Base-by-base conservation (phyloP, 2,888 invertebrate genomes). In the Leucozona laternaria region DNA sequence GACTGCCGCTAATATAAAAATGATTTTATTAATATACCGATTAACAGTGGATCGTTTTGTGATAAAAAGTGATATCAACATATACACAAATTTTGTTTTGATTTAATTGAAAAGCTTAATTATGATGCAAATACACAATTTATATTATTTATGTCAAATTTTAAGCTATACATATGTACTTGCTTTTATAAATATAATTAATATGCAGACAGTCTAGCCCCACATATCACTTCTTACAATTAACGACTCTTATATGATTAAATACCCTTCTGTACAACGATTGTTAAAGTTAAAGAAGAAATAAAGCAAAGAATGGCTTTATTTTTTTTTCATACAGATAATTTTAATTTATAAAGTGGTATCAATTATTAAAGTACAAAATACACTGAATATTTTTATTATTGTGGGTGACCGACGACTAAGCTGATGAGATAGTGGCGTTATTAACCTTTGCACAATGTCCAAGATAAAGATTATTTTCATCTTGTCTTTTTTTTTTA, bases 341-440 rank as follows among this genome's bases (percentile, higher is more conserved):
- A 28, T 45, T 43, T 28, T 17, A 11, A 2, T 64, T 22, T 25
- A 20, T 37, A 7, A 43, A 64, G 15, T 31, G 48, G 17, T 68
- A 37, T 68, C 22, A 22, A 50, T 48, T 34, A 68, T 68, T 53
- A 53, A 48, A 64, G 17, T 31, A 20, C 10, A 31, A 50, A 31
- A 50, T 50, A 22, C 20, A 25, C 15, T 10, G 53, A 37, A 37
- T 50, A 17, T 40, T 50, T 50, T 34, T 50, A 68, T 53, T 68
- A 53, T 53, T 37, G 68, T 68, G 68, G 68, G 68, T 68, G 68
- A 68, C 20, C 53, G 53, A 40, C 50, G 53, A 53, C 10, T 53
- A 22, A 53, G 34, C 15, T 8, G n/a, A 2, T 4, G 50, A 68
- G 68, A 68, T 68, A 68, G 25, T 37, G 37, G 68, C 50, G 53